Conservation (phyloP, 2,113 vertebrate genomes). For the Leptosomus discolor region DNA sequence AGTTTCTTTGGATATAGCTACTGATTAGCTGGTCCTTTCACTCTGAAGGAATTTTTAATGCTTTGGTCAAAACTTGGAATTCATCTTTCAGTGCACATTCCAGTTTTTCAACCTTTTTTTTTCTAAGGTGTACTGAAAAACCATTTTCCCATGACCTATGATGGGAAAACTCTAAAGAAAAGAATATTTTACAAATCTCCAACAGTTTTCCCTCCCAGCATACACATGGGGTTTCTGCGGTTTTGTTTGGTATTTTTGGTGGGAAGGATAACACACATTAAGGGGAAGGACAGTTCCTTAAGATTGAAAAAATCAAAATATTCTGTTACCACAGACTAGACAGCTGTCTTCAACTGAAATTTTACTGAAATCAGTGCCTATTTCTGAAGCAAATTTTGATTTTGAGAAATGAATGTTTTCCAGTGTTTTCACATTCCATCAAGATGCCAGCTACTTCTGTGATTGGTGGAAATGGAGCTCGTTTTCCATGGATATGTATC, state of each 20-base stretch:
- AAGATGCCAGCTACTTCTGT: not conserved
- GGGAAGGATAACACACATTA: not conserved
- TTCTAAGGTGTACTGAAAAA: not conserved
- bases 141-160: not conserved
- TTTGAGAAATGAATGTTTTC: constrained; percentile 11
- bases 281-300: not conserved
- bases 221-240: not conserved
- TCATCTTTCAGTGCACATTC: not conserved
- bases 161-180: not conserved
- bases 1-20: not conserved
- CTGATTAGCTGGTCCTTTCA: not conserved
- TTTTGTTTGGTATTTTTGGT: not conserved
- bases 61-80: not conserved
- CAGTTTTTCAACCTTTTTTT: not conserved
- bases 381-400: not conserved
- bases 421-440: constrained; percentile 3
- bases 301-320: not conserved
- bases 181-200: not conserved
- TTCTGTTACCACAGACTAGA: not conserved
- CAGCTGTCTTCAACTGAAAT: not conserved
- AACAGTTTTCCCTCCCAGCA: not conserved
- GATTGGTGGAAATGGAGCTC: not conserved
- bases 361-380: not conserved
- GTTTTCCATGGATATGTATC: not conserved
- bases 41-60: not conserved